Percentiles rank a stretch among this genome's conserved stretches.
Conservation (phyloP, 2,113 vertebrate genomes). For the Anthoscopus minutus region DNA sequence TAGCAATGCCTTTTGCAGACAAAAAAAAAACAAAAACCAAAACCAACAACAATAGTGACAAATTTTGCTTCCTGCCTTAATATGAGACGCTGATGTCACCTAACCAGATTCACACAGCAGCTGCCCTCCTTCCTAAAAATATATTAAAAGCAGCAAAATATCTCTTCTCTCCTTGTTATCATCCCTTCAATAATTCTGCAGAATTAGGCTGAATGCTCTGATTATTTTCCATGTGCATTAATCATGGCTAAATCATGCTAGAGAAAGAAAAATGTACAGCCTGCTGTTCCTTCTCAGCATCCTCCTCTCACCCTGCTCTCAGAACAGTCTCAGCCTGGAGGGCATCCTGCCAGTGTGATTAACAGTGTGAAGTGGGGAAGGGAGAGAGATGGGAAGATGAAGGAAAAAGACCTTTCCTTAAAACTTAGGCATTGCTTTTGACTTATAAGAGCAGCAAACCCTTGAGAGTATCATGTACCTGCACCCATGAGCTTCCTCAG, state of each 20-base stretch:
- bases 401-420: not conserved
- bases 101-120: not conserved
- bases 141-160: not conserved
- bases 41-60: not conserved
- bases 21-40: not conserved
- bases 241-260: not conserved
- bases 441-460: not conserved
- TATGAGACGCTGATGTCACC: not conserved
- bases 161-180: not conserved
- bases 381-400: not conserved
- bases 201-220: not conserved
- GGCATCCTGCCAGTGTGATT: conserved; percentile 29
- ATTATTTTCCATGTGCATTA: conserved; percentile 25
- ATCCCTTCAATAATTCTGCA: not conserved
- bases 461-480: not conserved
- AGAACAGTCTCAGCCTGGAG: conserved; percentile 37
- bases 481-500: not conserved
- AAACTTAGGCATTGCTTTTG: not conserved
- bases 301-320: conserved; percentile 12
- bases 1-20: not conserved
- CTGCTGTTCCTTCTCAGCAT: conserved; percentile 30
- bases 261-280: conserved; percentile 1
- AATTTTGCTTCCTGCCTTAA: not conserved
- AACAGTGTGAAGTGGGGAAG: not conserved
- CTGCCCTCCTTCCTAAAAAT: not conserved